Conservation (phyloP, 2,113 vertebrate species). For the human (Homo sapiens) region DNA sequence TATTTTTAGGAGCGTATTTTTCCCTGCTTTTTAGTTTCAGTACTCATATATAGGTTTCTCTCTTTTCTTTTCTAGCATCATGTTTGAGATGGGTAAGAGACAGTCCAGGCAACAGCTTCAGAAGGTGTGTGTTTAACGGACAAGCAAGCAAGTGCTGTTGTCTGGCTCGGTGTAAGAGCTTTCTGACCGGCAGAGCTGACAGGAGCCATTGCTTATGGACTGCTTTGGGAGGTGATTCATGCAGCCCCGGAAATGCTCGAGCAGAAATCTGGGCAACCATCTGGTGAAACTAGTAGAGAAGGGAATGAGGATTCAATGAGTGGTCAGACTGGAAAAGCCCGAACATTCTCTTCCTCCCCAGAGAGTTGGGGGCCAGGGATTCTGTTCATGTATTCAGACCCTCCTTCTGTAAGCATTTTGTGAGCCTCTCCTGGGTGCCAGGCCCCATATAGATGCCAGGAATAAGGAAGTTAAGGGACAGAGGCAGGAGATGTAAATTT, state of each 20-base stretch:
- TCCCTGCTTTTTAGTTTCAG: not conserved
- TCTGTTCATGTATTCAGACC: not conserved
- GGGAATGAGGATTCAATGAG: rapidly evolving
- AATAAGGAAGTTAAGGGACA: not conserved
- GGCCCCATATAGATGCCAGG: rapidly evolving
- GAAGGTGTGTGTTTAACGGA: not conserved
- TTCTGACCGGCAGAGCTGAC: rapidly evolving
- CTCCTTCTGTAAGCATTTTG: not conserved
- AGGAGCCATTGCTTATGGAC: rapidly evolving
- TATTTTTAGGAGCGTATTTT: not conserved
- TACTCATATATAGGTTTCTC: not conserved
- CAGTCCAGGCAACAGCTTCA: not conserved
- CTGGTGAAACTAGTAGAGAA: rapidly evolving
- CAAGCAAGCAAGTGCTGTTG: rapidly evolving
- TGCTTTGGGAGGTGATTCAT: not conserved
- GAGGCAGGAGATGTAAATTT: not conserved
- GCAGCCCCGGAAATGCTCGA: not conserved
- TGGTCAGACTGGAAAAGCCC: not conserved
- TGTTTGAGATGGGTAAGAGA: not conserved
- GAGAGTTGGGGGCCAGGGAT: rapidly evolving
- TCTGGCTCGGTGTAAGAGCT: rapidly evolving
- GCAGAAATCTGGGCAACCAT: not conserved
- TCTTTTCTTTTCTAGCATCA: not conserved
- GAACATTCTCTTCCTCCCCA: rapidly evolving
- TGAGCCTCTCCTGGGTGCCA: too few relatives aligned